Evolutionary conservation across 1,140 invertebrate species (phyloP).

Genomic region (Papilio xuthus): DNA sequence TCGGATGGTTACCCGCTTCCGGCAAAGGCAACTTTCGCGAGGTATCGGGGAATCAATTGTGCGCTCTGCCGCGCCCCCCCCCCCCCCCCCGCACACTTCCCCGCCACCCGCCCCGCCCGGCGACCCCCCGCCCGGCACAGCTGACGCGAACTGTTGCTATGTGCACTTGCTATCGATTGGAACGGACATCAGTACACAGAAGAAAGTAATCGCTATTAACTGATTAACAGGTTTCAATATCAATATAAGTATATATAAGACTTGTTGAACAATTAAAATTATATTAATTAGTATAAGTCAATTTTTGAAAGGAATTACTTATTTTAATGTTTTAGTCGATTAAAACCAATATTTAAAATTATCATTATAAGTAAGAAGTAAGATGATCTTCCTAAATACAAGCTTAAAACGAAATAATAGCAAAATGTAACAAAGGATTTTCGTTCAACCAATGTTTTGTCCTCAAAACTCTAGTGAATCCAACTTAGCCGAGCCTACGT

Average conservation of each 20-base stretch:
- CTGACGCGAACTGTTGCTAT: conserved; percentile 77
- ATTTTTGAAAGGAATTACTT: not conserved
- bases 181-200: conserved; percentile 53
- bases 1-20: conserved; percentile 24
- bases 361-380: not conserved
- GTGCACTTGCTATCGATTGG: conserved; percentile 57
- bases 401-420: not conserved
- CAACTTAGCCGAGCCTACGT: conserved; percentile 72
- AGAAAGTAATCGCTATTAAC: not conserved
- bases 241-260: not conserved
- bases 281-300: not conserved
- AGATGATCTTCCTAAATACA: not conserved
- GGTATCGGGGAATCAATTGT: conserved; percentile 38
- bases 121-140: conserved; percentile 57
- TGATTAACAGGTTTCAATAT: not conserved
- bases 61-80: not conserved
- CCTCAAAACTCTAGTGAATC: conserved; percentile 58
- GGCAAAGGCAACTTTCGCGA: conserved; percentile 46
- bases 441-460: conserved; percentile 43
- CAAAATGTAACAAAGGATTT: conserved; percentile 1
- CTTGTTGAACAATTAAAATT: not conserved
- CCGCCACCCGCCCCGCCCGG: conserved; percentile 54
- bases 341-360: not conserved
- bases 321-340: not conserved
- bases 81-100: conserved; percentile 46